These are phyloP conservation scores for Hippocampus kuda DNA, from an alignment of 2,797 vertebrate genomes.

Conservation along the genomic window DNA sequence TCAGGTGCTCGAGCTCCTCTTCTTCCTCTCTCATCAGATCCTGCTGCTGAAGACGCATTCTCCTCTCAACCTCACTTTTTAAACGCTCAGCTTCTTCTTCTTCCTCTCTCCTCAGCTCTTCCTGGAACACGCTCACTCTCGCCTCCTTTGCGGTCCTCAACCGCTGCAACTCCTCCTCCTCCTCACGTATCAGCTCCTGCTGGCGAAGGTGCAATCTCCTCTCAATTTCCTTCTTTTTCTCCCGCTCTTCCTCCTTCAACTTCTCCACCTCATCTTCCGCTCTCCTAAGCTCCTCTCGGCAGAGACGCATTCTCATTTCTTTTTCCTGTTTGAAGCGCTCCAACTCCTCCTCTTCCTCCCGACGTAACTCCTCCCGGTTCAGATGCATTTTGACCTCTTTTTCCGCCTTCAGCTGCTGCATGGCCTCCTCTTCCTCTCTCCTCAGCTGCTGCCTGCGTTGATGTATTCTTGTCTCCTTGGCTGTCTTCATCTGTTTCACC, in stretches of 20 bases:
- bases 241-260: constrained; percentile 57
- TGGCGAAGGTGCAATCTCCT: background rate
- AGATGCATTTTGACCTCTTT: background rate
- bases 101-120: background rate
- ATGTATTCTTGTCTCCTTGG: background rate
- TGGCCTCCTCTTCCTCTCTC: constrained; percentile 1
- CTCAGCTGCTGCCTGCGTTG: background rate
- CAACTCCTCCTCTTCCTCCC: background rate
- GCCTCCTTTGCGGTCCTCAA: background rate
- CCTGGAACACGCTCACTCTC: background rate
- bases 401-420: background rate
- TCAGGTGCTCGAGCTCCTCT: background rate
- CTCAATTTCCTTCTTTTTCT: background rate
- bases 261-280: constrained; percentile 47
- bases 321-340: background rate
- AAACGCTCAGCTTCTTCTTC: background rate
- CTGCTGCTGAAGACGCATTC: constrained; percentile 2
- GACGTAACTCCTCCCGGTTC: background rate
- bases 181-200: background rate
- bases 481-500: background rate
- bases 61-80: background rate
- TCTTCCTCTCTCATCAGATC: constrained; percentile 1
- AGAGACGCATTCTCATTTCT: background rate
- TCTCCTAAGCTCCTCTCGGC: background rate
- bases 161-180: background rate